Evolutionary conservation across 2,888 invertebrate genomes (phyloP).

Genomic region (Coleophora deauratella): DNA sequence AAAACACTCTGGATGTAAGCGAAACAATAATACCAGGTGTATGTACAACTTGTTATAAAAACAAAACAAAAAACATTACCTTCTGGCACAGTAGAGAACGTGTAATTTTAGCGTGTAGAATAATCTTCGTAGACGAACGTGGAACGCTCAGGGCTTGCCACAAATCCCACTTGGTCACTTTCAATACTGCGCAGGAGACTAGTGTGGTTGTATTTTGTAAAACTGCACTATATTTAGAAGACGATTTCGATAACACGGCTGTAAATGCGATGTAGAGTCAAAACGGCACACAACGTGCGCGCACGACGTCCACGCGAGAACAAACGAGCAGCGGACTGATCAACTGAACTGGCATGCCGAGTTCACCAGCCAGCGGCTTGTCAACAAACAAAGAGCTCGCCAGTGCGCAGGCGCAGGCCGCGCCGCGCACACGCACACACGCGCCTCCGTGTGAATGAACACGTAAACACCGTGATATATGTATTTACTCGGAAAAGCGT

Average conservation of each 20-base stretch:
- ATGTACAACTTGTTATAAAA: slow-evolving; percentile 17
- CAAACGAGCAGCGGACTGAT: slow-evolving; percentile 8
- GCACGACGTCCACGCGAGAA: slow-evolving; percentile 43
- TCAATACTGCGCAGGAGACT: slow-evolving; percentile 39
- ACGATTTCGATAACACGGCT: slow-evolving; percentile 44
- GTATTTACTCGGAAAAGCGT: slow-evolving; percentile 14
- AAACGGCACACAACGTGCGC: slow-evolving; percentile 31
- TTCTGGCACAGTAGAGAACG: slow-evolving; percentile 52
- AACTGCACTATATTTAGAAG: slow-evolving; percentile 60
- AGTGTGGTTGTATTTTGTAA: slow-evolving; percentile 26
- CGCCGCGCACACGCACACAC: slow-evolving; percentile 49
- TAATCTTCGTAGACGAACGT: slow-evolving; percentile 37
- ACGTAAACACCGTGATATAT: slow-evolving; percentile 43
- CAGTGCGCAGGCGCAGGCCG: slow-evolving; percentile 56
- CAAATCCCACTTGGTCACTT: slow-evolving; percentile 44
- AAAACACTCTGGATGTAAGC: not conserved
- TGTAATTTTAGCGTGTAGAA: slow-evolving; percentile 49
- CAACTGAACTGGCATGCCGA: slow-evolving; percentile 26
- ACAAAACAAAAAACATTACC: slow-evolving; percentile 45
- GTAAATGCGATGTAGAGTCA: slow-evolving; percentile 30
- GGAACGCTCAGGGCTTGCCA: slow-evolving; percentile 28
- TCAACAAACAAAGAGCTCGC: slow-evolving; percentile 69
- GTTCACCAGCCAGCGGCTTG: slow-evolving; percentile 42
- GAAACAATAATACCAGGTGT: not conserved
- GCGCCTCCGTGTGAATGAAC: slow-evolving; percentile 54